phyloP scores from a whole-genome alignment of 2,888 invertebrate genomes.

The Hymenopus coronatus region DNA sequence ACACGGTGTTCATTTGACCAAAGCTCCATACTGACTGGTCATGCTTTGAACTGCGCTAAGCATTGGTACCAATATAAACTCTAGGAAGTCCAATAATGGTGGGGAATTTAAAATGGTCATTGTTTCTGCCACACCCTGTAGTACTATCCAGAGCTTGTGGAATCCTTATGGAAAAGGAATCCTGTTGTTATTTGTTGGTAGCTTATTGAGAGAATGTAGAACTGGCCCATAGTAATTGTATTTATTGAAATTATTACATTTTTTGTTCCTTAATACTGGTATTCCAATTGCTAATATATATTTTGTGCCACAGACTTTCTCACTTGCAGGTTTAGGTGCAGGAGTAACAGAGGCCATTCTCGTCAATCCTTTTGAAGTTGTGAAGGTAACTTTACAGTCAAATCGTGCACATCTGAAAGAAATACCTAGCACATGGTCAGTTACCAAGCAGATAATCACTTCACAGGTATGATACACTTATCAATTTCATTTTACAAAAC shows the following conservation, averaged over 20 bases:
- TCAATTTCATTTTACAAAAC: neutral
- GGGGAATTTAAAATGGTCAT: no score
- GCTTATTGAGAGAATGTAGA: no score
- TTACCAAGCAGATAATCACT: conserved; percentile 74
- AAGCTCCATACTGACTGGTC: no score
- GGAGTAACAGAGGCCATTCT: conserved; percentile 89
- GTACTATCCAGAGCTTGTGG: no score
- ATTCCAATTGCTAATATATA: neutral
- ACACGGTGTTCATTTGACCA: no score
- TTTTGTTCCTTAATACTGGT: neutral
- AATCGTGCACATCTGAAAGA: conserved; percentile 63
- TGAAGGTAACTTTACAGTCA: conserved; percentile 86
- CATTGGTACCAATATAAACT: no score
- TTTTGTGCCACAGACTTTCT: conserved; percentile 67
- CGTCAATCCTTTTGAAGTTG: conserved; percentile 93
- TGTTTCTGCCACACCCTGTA: no score
- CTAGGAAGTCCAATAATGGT: no score
- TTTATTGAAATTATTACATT: neutral
- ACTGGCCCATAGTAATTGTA: neutral
- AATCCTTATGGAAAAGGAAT: no score
- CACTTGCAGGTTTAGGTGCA: conserved; percentile 82
- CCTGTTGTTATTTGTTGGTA: no score
- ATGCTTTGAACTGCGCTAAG: no score
- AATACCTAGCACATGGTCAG: conserved; percentile 71
- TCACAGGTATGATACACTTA: conserved; percentile 46